Conservation (phyloP, 2,797 vertebrate genomes). For the Masticophis lateralis region DNA sequence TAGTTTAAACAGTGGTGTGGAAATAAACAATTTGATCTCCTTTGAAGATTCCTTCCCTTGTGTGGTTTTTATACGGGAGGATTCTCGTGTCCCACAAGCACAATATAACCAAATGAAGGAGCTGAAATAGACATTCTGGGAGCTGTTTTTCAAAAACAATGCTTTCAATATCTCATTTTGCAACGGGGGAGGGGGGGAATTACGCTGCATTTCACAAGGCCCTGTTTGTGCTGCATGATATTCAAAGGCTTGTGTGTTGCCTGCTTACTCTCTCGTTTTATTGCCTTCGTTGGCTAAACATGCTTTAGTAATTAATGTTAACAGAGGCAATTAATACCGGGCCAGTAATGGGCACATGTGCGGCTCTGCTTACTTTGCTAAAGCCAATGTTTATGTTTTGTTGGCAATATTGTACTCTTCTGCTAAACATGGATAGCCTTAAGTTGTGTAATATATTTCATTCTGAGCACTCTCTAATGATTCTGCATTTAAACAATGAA, state of each 20-base stretch:
- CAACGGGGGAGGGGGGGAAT: conserved; percentile 38
- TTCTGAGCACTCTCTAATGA: conserved; percentile 16
- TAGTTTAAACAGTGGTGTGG: neutral
- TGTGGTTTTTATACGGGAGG: neutral
- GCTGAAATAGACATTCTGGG: conserved; percentile 43
- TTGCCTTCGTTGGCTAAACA: conserved; percentile 7
- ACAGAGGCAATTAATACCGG: conserved; percentile 25
- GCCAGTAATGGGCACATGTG: neutral
- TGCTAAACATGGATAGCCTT: conserved; percentile 21
- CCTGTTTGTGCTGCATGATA: neutral
- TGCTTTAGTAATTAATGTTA: conserved; percentile 26
- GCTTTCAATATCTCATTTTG: conserved; percentile 51
- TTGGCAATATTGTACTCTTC: fast-evolving
- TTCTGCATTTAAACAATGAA: conserved; percentile 17
- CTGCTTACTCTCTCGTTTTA: conserved; percentile 45
- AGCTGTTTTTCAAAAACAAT: conserved; percentile 43
- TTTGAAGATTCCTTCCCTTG: conserved; percentile 13
- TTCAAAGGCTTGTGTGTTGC: conserved; percentile 36
- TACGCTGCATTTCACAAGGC: conserved; percentile 43
- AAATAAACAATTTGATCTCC: conserved; percentile 8
- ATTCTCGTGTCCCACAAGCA: conserved; percentile 28
- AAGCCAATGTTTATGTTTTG: conserved; percentile 6
- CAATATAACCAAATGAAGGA: conserved; percentile 37
- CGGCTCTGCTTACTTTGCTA: conserved; percentile 38
- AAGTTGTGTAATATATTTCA: conserved; percentile 24